Evolutionary conservation across 1,140 invertebrate genomes (phyloP), one percentile per base, ranked within the genome.

Genomic region (Neodiprion fabricii): DNA sequence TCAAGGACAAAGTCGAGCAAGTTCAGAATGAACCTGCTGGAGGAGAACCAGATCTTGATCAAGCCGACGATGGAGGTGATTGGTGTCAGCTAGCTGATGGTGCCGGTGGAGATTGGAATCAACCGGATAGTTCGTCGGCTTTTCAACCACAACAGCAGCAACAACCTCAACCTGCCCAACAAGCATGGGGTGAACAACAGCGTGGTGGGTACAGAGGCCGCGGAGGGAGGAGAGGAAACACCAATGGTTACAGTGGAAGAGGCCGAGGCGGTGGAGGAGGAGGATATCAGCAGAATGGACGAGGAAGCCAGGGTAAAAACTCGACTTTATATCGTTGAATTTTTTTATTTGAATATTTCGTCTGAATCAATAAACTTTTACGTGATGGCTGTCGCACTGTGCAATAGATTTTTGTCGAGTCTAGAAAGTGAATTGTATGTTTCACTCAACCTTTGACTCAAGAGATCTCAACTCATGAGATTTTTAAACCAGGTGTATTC

Each of bases 281-380:
- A 49, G 84, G 81, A 71, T 87, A 86, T 69, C 85, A 87, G 72
- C 86, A 87, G 79, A 87, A 88, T 77, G 85, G 86, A n/a, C 85
- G 87, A 74, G 68, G 76, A 72, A 82, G 84, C 67, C 85, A 86
- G 86, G 85, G 86, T 86, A 79, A 72, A 17, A 47, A 77, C 49
- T 53, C 17, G 9, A 71, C 71, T 67, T 67, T 67, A 5, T 5
- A 67, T 71, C 49, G 71, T 10, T 40, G 1, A 48, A 21, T 48
- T 76, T 70, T 73, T 28, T 14, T 70, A 5, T 40, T 70, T 69
- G 28, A 66, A 72, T 66, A 72, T 17, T 66, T n/a, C 11, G 49
- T 71, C 1, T 40, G 40, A 65, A 23, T 72, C 14, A 72, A 65
- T 73, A 7, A 40, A 8, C 48, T 72, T 72, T 50, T 23, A 72